A percentile compares a stretch with the other conserved stretches of the same genome.
Evolutionary conservation across 92 coral and sea anemone genomes (phyloP).

Genomic region (Phenganax stokvisi): DNA sequence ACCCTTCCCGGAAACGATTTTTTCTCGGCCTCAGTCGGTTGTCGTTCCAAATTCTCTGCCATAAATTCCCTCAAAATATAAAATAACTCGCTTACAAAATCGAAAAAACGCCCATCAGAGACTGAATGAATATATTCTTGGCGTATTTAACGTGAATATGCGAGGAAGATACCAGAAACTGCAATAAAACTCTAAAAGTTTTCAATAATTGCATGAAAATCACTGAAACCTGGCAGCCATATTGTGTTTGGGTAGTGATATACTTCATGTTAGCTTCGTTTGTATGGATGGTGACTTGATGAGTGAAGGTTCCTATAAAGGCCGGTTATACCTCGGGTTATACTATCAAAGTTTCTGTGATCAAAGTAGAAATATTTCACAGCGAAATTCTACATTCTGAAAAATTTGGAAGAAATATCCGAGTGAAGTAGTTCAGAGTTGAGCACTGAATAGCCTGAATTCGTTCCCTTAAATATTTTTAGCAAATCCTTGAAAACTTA

Average conservation of each 20-base stretch:
- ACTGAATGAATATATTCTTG: not conserved
- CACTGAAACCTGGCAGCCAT: not conserved
- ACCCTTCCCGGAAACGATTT: slow-evolving; percentile 47
- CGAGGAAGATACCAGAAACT: not conserved
- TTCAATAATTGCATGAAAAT: not conserved
- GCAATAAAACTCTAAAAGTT: not conserved
- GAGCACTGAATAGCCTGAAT: too few relatives aligned
- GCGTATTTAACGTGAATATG: not conserved
- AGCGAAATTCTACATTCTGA: too few relatives aligned
- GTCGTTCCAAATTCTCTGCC: slow-evolving; percentile 54
- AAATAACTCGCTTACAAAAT: not conserved
- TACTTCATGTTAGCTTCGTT: slow-evolving; percentile 5
- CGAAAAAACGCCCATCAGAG: not conserved
- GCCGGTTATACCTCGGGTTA: not conserved
- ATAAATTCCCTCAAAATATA: slow-evolving; percentile 42
- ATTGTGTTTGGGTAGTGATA: not conserved
- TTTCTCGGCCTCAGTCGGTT: slow-evolving; percentile 42
- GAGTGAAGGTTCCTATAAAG: too few relatives aligned
- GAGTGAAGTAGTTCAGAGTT: too few relatives aligned
- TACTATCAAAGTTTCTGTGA: not conserved
- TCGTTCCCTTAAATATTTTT: too few relatives aligned
- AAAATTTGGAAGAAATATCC: too few relatives aligned
- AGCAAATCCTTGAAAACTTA: too few relatives aligned
- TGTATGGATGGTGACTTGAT: not conserved
- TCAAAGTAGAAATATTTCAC: too few relatives aligned